phyloP scores from a whole-genome alignment of 2,113 vertebrate species.

The Mesocricetus auratus region DNA sequence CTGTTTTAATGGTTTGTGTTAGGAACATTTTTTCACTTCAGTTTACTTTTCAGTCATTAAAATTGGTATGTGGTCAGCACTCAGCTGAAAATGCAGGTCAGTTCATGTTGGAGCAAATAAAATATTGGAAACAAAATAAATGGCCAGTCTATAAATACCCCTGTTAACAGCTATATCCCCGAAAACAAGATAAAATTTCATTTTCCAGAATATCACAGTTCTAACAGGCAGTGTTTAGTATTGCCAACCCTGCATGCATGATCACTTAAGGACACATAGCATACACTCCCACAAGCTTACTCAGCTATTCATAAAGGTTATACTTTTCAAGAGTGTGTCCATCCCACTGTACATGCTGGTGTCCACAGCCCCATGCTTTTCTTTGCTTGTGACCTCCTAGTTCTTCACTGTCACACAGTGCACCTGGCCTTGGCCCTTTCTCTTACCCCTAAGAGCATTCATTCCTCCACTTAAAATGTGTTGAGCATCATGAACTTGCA shows the following conservation, averaged over 20 bases:
- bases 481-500: neutral
- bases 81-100: neutral
- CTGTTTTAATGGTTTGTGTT: constrained; percentile 6
- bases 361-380: neutral
- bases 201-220: neutral
- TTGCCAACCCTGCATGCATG: neutral
- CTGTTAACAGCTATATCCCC: neutral
- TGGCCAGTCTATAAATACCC: neutral
- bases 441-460: neutral
- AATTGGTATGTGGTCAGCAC: constrained; percentile 19
- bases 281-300: neutral
- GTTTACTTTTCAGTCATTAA: constrained; percentile 31
- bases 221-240: neutral
- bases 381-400: neutral
- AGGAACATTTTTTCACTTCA: neutral
- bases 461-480: neutral
- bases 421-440: neutral
- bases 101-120: neutral
- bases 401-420: neutral
- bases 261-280: neutral
- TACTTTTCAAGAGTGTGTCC: neutral
- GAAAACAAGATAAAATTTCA: constrained; percentile 28
- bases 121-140: constrained; percentile 1
- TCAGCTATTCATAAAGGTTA: neutral
- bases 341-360: neutral